A percentile compares a stretch with the other conserved stretches of the same genome.
phyloP scores from a whole-genome alignment of 1,140 invertebrate genomes.

The Sarcophaga bullata region DNA sequence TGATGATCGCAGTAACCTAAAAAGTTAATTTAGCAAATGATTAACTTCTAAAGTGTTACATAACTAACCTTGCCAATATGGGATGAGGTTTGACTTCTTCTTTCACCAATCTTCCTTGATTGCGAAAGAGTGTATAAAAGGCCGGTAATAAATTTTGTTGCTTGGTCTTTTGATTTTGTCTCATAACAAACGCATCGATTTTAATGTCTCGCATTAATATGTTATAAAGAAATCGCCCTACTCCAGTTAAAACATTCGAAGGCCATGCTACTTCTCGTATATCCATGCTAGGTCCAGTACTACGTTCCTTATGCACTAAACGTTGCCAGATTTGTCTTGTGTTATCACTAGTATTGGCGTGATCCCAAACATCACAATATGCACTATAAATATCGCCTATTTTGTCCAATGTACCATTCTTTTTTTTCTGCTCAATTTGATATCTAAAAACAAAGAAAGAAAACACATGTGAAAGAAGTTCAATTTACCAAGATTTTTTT shows the following conservation, averaged over 20 bases:
- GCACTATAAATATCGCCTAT: constrained; percentile 73
- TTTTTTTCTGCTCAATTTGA: constrained; percentile 73
- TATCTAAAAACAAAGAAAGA: constrained; percentile 67
- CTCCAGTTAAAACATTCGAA: constrained; percentile 68
- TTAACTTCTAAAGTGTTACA: neutral
- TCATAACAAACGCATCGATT: constrained; percentile 77
- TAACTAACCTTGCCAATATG: constrained; percentile 68
- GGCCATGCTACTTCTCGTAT: constrained; percentile 75
- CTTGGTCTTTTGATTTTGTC: constrained; percentile 65
- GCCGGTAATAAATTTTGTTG: constrained; percentile 73
- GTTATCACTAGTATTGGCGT: constrained; percentile 69
- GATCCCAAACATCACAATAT: constrained; percentile 78
- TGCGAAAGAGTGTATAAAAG: constrained; percentile 84
- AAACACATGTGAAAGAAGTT: neutral
- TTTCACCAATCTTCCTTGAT: constrained; percentile 71
- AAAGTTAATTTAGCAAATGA: neutral
- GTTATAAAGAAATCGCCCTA: constrained; percentile 88
- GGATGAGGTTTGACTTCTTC: constrained; percentile 91
- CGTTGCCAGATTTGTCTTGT: constrained; percentile 79
- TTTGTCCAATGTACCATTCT: constrained; percentile 76
- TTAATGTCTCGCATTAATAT: constrained; percentile 89
- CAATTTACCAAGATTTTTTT: neutral
- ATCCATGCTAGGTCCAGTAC: constrained; percentile 72
- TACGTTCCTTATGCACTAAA: constrained; percentile 68
- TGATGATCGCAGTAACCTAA: constrained; percentile 74